phyloP scores from a whole-genome alignment of 2,888 invertebrate genomes.

The Teinopalpus imperialis region DNA sequence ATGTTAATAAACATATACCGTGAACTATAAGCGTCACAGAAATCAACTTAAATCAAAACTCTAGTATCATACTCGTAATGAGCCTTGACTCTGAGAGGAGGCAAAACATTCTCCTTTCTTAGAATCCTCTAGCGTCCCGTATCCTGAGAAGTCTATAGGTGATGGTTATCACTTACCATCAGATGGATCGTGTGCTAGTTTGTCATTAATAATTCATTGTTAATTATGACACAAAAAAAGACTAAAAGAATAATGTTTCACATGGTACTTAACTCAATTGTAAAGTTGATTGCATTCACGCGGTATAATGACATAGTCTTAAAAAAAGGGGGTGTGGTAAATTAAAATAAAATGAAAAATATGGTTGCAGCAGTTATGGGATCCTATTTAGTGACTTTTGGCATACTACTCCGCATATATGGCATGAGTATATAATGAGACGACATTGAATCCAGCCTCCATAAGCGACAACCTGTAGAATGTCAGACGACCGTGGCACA shows the following conservation, averaged over 20 bases:
- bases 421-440: constrained; percentile 37
- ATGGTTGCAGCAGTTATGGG: constrained; percentile 10
- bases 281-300: constrained; percentile 5
- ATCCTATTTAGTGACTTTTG: constrained; percentile 28
- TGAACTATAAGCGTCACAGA: no score
- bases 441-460: constrained; percentile 42
- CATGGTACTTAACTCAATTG: background rate
- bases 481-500: constrained; percentile 40
- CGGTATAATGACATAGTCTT: constrained; percentile 12
- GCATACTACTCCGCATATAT: constrained; percentile 26
- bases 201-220: background rate
- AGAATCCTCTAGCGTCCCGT: no score
- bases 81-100: no score
- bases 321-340: constrained; percentile 15
- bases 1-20: no score
- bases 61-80: no score
- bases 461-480: constrained; percentile 63
- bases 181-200: no score
- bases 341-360: constrained; percentile 23
- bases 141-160: no score
- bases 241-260: no score
- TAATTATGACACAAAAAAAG: background rate
- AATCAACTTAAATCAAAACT: no score
- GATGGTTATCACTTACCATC: no score
- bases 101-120: no score